Base-by-base conservation (phyloP, 2,888 invertebrate genomes). In the Eucriotettix oculatus region DNA sequence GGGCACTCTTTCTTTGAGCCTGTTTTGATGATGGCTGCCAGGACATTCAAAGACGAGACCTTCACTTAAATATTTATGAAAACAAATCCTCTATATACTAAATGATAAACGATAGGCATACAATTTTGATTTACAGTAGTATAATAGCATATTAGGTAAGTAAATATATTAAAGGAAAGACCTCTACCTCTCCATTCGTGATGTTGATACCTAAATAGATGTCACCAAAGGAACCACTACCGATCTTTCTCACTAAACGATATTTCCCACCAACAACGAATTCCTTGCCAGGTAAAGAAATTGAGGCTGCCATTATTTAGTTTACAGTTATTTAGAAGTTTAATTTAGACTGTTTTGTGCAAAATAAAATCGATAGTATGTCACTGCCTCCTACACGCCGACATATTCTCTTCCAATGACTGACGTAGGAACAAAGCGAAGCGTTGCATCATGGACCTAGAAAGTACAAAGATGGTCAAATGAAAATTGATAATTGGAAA, bases 151-250 rank as follows among this genome's bases (percentile, higher is more conserved):
- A 29, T 29, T 29, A 29, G 2, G 29, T 29, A 29, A 2, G 29
- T 29, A 7, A 29, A 29, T 7, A 29, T 29, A 10, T 54, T 17
- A 54, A 14, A 16, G 53, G 17, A 41, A 57, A 54, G 16, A 61
- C 14, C 75, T 75, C 81, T 79, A 87, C 88, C 85, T 91, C 92
- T 75, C 91, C 91, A 80, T 87, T 90, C 73, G 84, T 82, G 73
- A 88, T 83, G 79, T 91, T 89, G 79, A 91, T 88, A 67, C 91
- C 97, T 75, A 98, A 81, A 79, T 93, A 98, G 76, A 99, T 98
- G 79, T 98, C 98, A 72, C 99, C 99, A 75, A 99, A 99, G 67
- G 98, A 98, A 68, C 99, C 99, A 77, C 95, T 95, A 71, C 98
- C 95, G 75, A 98, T 94, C 84, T 95, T 96, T 70, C 95, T 85